A percentile compares a stretch with the other conserved stretches of the same genome.
Conservation (phyloP, 1,140 invertebrate species). For the Achroia grisella region DNA sequence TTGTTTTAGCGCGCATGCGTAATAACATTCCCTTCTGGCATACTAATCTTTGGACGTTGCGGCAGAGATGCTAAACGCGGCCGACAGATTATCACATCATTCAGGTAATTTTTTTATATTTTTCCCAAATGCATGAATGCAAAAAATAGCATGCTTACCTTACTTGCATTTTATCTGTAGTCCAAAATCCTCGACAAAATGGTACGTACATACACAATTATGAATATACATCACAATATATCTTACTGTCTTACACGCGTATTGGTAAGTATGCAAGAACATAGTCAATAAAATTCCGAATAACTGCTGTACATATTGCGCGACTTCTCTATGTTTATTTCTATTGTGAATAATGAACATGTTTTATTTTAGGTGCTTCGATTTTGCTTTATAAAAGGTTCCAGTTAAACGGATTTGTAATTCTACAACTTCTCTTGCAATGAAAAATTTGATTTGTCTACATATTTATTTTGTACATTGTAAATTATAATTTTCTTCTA, state of each 20-base stretch:
- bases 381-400: conserved; percentile 6
- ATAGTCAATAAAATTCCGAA: conserved; percentile 8
- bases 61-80: conserved; percentile 38
- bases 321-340: conserved; percentile 9
- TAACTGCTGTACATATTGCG: conserved; percentile 46
- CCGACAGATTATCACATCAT: conserved; percentile 26
- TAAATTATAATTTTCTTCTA: no score
- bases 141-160: conserved; percentile 23
- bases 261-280: conserved; percentile 4
- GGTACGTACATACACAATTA: conserved; percentile 17
- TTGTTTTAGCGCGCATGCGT: conserved; percentile 72
- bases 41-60: conserved; percentile 65
- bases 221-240: not conserved
- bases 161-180: not conserved
- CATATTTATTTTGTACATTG: no score
- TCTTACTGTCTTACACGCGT: not conserved
- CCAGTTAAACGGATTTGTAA: no score
- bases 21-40: conserved; percentile 73
- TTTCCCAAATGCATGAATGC: conserved; percentile 13
- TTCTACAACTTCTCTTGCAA: no score
- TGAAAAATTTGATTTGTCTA: no score
- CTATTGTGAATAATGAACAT: conserved; percentile 15
- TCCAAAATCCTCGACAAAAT: not conserved
- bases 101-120: conserved; percentile 40
- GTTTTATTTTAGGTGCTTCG: conserved; percentile 16